Base-by-base conservation (phyloP, 1,140 invertebrate species). In the Macrocentrus cingulum region DNA sequence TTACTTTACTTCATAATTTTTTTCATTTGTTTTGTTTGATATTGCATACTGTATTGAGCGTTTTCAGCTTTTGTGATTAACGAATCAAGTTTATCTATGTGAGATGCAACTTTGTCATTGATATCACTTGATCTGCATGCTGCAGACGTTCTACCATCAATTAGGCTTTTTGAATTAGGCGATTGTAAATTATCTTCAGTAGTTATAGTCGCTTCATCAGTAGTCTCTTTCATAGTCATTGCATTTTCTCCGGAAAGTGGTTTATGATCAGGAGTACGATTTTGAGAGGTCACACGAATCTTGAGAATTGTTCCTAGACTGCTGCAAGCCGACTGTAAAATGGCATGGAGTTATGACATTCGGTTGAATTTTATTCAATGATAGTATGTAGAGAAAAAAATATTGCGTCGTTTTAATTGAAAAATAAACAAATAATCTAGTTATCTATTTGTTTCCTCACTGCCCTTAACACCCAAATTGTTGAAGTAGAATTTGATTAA, bases 251-350 rank as follows among this genome's bases (percentile, higher is more conserved):
- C 15, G 22, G 60, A 18, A 11, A 53, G 18, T 11, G 54, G 49
- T 53, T 66, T 71, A 53, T 76, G 73, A 16, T 70, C 73, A 9
- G 74, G 71, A 15, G 72, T 76, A 15, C 67, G 68, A 5, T 68
- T 63, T 13, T 68, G 64, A 16, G 75, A 74, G 19, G 79, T 66
- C 19, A 84, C 74, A 61, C 83, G 84, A 11, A 83, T 80, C 48
- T 84, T 83, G 36, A 88, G 71, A 29, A 87, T 74, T 41, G 85
- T 85, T 2, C 86, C 84, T 7, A 88, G 71, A 45, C 84, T 87
- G 4, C 85, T 85, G 60, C 85, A 88, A 2, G 85, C 85, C 23
- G 80, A 83, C 87, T 88, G 61, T 3, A 70, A 61, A 70, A 64
- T n/a, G n/a, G n/a, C n/a, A n/a, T n/a, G n/a, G 29, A 58, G n/a